Evolutionary conservation across 1,140 invertebrate genomes (phyloP).

Genomic region (Drosophila micromelanica): DNA sequence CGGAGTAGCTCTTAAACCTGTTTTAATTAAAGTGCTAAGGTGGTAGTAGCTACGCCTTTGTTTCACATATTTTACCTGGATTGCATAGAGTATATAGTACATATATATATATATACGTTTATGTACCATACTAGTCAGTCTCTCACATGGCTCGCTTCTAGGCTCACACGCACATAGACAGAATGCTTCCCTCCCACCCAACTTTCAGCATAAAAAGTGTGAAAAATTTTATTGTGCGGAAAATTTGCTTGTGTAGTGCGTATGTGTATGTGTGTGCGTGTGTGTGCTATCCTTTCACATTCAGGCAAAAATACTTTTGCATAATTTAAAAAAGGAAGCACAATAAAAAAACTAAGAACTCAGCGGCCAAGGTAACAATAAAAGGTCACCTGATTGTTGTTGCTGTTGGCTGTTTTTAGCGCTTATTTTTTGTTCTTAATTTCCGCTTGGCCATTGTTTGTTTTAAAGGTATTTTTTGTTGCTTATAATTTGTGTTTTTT

Average conservation of each 20-base stretch:
- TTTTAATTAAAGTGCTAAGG: constrained; percentile 30
- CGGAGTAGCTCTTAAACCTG: constrained; percentile 8
- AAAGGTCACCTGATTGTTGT: constrained; percentile 50
- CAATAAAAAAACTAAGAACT: constrained; percentile 20
- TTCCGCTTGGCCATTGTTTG: constrained; percentile 57
- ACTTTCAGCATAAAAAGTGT: constrained; percentile 61
- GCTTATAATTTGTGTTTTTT: constrained; percentile 37
- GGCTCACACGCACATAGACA: constrained; percentile 22
- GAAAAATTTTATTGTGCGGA: constrained; percentile 76
- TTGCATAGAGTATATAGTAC: too few relatives aligned
- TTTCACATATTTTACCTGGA: background rate
- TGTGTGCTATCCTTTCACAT: constrained; percentile 33
- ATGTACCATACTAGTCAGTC: background rate
- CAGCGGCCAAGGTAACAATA: constrained; percentile 68
- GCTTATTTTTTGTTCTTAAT: constrained; percentile 25
- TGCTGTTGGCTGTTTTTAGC: constrained; percentile 13
- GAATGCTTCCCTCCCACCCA: background rate
- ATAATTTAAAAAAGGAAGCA: constrained; percentile 57
- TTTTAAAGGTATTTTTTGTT: constrained; percentile 42
- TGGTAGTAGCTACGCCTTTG: background rate
- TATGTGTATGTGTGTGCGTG: constrained; percentile 8
- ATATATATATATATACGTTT: background rate
- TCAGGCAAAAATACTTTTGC: constrained; percentile 59
- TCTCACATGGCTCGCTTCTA: constrained; percentile 16
- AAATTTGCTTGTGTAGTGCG: constrained; percentile 61